Evolutionary conservation across 1,140 invertebrate species (phyloP).

Genomic region (Venturia canescens): DNA sequence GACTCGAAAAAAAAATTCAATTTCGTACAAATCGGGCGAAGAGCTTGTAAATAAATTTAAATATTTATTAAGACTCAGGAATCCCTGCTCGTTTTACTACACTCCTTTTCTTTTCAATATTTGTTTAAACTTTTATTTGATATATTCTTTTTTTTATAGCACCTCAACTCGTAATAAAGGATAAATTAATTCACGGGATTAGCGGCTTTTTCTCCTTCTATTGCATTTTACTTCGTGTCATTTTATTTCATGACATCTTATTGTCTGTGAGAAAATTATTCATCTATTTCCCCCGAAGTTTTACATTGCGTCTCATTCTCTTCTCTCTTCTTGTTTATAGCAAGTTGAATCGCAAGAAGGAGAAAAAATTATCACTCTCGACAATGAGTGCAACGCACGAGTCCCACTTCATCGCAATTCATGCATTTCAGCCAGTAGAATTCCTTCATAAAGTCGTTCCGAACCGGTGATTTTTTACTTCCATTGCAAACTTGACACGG

Average conservation of each 20-base stretch:
- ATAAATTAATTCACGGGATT: constrained; percentile 15
- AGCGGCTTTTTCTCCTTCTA: background rate
- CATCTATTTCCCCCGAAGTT: too few species aligned
- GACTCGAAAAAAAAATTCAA: background rate
- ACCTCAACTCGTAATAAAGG: constrained; percentile 41
- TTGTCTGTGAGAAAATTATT: too few species aligned
- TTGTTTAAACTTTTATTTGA: too few species aligned
- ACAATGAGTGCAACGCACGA: constrained; percentile 91
- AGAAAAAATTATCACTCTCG: constrained; percentile 53
- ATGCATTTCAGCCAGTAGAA: constrained; percentile 97
- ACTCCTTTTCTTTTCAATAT: too few species aligned
- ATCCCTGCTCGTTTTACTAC: too few species aligned
- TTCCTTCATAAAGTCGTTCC: constrained; percentile 95
- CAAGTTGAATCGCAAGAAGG: constrained; percentile 15
- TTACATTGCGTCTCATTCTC: background rate
- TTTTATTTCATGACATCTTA: too few species aligned
- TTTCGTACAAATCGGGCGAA: background rate
- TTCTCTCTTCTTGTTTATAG: background rate
- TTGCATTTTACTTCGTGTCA: background rate
- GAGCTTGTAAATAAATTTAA: too few species aligned
- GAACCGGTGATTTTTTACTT: constrained; percentile 95
- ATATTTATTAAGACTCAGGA: too few species aligned
- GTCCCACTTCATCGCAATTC: constrained; percentile 96
- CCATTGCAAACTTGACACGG: constrained; percentile 95
- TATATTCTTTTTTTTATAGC: constrained; percentile 10